Evolutionary conservation across 1,140 invertebrate species (phyloP).

Genomic region (Phthorimaea operculella): DNA sequence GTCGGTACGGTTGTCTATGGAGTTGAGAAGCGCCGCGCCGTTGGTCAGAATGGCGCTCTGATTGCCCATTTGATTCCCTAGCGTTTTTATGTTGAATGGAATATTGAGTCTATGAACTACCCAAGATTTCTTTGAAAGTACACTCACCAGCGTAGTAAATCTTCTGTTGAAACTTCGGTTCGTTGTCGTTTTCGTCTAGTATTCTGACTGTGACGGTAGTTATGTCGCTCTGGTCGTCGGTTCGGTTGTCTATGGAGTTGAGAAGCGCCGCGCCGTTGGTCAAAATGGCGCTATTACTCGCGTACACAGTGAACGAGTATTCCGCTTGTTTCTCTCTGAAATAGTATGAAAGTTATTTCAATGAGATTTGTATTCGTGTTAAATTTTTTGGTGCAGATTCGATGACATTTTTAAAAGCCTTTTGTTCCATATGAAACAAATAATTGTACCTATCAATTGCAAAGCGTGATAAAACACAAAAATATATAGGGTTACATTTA

Average conservation of each 20-base stretch:
- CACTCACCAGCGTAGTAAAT: slow-evolving; percentile 78
- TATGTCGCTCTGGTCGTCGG: slow-evolving; percentile 65
- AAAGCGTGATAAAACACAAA: too few relatives aligned
- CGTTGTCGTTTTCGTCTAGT: slow-evolving; percentile 89
- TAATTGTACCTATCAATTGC: too few relatives aligned
- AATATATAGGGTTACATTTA: too few relatives aligned
- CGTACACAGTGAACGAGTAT: slow-evolving; percentile 82
- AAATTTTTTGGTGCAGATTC: background rate
- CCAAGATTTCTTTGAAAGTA: too few relatives aligned
- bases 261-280: slow-evolving; percentile 63
- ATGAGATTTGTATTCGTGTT: background rate
- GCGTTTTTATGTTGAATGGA: too few relatives aligned
- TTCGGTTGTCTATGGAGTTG: slow-evolving; percentile 50
- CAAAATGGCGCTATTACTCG: slow-evolving; percentile 84
- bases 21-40: slow-evolving; percentile 41
- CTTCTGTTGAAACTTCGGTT: slow-evolving; percentile 78
- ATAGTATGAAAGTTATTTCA: background rate
- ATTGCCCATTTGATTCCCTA: too few relatives aligned
- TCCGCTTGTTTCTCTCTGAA: slow-evolving; percentile 74
- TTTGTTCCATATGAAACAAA: too few relatives aligned
- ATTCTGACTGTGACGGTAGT: slow-evolving; percentile 79
- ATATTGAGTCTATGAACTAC: too few relatives aligned
- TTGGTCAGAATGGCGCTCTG: slow-evolving; percentile 82
- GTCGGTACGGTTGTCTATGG: slow-evolving; percentile 51
- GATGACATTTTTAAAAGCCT: too few relatives aligned